Evolutionary conservation across 2,797 vertebrate genomes (phyloP).

Genomic region (Falco naumanni): DNA sequence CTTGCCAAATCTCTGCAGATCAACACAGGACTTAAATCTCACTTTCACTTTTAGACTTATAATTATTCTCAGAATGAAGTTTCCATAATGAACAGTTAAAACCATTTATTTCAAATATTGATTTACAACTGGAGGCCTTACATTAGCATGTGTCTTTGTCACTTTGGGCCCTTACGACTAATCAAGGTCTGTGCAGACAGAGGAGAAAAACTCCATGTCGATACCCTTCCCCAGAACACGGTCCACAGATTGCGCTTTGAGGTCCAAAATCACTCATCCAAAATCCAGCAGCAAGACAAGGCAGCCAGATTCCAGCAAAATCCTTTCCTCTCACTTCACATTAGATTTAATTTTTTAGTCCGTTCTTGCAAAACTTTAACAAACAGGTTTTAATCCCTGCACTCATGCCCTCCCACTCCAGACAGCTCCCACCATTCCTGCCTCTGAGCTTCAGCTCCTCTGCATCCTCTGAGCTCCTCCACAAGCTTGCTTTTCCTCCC

Average conservation of each 20-base stretch:
- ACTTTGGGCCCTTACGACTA: slow-evolving; percentile 43
- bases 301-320: neutral
- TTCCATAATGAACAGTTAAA: slow-evolving; percentile 67
- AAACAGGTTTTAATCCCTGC: neutral
- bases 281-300: neutral
- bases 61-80: slow-evolving; percentile 68
- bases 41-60: slow-evolving; percentile 65
- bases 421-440: neutral
- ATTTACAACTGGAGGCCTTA: slow-evolving; percentile 66
- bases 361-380: neutral
- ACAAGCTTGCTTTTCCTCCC: neutral
- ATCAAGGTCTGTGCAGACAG: slow-evolving; percentile 38
- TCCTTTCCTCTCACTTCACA: neutral
- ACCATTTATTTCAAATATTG: slow-evolving; percentile 71
- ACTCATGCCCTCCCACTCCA: neutral
- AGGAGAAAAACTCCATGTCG: neutral
- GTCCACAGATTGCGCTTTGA: neutral
- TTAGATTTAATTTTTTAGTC: neutral
- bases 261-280: neutral
- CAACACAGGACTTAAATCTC: slow-evolving; percentile 64
- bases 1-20: slow-evolving; percentile 68
- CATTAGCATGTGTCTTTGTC: slow-evolving; percentile 43
- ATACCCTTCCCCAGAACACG: neutral
- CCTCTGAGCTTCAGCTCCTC: neutral
- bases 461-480: neutral